phyloP scores from a whole-genome alignment of 1,140 invertebrate genomes.

The Oryzaephilus surinamensis region DNA sequence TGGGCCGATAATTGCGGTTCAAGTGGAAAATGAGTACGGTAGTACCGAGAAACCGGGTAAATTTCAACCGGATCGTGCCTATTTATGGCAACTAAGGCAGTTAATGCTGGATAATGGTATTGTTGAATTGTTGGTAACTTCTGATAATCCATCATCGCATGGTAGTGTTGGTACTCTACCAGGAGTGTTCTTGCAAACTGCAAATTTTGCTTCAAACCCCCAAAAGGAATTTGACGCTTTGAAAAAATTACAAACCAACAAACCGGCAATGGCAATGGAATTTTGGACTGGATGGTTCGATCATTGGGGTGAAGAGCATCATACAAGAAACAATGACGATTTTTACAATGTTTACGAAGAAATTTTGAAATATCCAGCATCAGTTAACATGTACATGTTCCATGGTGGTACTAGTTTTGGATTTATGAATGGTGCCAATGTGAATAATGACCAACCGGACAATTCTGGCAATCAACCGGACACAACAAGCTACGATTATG shows the following conservation, averaged over 20 bases:
- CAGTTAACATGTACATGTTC: conserved; percentile 59
- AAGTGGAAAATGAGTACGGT: conserved; percentile 50
- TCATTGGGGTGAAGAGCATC: conserved; percentile 23
- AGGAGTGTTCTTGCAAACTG: conserved; percentile 39
- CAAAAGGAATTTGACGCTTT: conserved; percentile 36
- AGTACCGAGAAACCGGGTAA: conserved; percentile 17
- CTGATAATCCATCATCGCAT: conserved; percentile 36
- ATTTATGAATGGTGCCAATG: conserved; percentile 51
- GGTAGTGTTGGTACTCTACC: conserved; percentile 36
- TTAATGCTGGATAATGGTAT: conserved; percentile 29
- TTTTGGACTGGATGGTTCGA: conserved; percentile 59
- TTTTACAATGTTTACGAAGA: conserved; percentile 16
- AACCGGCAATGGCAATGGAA: conserved; percentile 52
- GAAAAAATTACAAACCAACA: conserved; percentile 40
- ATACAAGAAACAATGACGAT: conserved; percentile 8
- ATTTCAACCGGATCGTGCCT: conserved; percentile 35
- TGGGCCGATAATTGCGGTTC: conserved; percentile 45
- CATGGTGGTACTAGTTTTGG: conserved; percentile 59
- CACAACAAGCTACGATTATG: conserved; percentile 44
- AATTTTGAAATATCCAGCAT: conserved; percentile 35
- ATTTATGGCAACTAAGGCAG: conserved; percentile 38
- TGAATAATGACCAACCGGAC: conserved; percentile 3
- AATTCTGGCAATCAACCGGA: conserved; percentile 35
- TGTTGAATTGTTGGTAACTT: conserved; percentile 41
- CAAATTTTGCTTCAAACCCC: conserved; percentile 42